Evolutionary conservation across 2,797 vertebrate species (phyloP).

Genomic region (Emydoidea blandingii): DNA sequence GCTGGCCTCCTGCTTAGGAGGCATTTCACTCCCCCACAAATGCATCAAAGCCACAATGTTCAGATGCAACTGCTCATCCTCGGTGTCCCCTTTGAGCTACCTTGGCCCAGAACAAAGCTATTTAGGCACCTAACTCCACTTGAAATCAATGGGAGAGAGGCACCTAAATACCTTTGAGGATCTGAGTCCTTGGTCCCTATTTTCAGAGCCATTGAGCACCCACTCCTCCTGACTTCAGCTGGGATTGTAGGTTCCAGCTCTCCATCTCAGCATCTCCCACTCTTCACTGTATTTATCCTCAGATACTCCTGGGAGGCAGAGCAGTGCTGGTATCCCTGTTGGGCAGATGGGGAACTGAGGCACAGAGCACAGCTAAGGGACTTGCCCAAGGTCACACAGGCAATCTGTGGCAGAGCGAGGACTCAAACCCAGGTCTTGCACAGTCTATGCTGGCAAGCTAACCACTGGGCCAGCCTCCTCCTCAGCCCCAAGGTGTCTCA

Average conservation of each 20-base stretch:
- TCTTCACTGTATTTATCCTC: not conserved
- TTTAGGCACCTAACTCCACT: not conserved
- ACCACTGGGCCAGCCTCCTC: not conserved
- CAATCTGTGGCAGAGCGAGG: not conserved
- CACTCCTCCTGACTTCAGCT: not conserved
- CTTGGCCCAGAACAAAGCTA: not conserved
- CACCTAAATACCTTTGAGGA: not conserved
- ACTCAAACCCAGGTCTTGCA: not conserved
- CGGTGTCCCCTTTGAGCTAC: not conserved
- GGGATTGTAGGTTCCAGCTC: not conserved
- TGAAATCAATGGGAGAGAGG: not conserved
- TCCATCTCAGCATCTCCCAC: not conserved
- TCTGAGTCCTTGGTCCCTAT: not conserved
- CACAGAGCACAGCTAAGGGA: not conserved
- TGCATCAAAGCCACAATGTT: not conserved
- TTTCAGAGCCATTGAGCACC: not conserved
- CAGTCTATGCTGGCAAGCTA: not conserved
- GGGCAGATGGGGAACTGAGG: not conserved
- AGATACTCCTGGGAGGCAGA: not conserved
- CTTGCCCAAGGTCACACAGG: not conserved
- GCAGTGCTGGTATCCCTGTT: not conserved
- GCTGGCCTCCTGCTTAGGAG: not conserved
- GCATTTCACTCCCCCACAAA: not conserved
- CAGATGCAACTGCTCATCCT: not conserved
- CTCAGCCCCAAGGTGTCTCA: not conserved